Base-by-base conservation (phyloP, 1,140 invertebrate genomes). In the Brachionus manjavacas region DNA sequence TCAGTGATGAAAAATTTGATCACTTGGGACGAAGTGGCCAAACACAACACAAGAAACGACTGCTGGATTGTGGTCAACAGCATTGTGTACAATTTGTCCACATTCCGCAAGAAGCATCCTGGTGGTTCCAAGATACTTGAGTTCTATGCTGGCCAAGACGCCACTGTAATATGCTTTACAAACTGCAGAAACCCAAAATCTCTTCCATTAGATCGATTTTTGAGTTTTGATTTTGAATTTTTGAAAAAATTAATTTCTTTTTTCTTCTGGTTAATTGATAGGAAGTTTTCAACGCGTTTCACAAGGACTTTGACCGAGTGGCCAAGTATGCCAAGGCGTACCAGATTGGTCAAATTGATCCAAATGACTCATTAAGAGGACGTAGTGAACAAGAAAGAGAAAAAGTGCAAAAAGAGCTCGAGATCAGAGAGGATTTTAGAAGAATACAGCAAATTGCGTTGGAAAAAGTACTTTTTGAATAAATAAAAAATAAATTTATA, bases 111-210 rank as follows among this genome's bases (percentile, higher is more conserved):
- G 81, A 87, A 86, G 79, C 89, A 90, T 85, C 89, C 89, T 0
- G 89, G 89, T 20, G 89, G 89, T 31, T 87, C 86, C 2, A 86
- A 86, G 84, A 86, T 90, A 20, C 74, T 90, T 23, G 86, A 86
- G 16, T 87, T 88, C 80, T 89, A 86, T 85, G 87, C 87, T 74
- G 89, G 89, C 31, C 86, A 89, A 86, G 89, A 90, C 84, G 88
- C 89, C 12, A 89, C 88, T 8, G 79, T 81, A 46, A 64, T 23
- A 49, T 35, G 31, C 31, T 2, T 12, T 11, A 11, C 41, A 20
- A 35, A 7, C 31, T 7, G 1, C 31, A 35, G 31, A 35, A 35
- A 35, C 31, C 31, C 31, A 35, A 35, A 35, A 35, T 35, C 31
- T 35, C 31, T 35, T 35, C 31, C 6, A 35, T 35, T 6, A 35